Evolutionary conservation across 2,888 invertebrate genomes (phyloP), one percentile per base, ranked within the genome.

Genomic region (Drosophila colorata): DNA sequence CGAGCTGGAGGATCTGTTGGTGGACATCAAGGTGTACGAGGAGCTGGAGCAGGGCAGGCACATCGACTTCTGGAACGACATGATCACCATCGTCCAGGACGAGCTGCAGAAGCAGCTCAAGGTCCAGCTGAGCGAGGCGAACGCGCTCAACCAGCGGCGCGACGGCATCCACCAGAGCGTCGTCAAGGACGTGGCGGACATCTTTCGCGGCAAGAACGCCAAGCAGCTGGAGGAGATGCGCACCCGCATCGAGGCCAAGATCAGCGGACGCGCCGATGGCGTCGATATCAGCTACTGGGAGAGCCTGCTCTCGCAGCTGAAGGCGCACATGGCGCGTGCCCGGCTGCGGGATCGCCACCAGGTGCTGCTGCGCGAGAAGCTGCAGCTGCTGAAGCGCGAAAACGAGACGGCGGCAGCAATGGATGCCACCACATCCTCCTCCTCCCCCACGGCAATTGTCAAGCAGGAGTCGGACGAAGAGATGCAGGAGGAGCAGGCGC

Each of bases 281-380:
- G 95, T 98, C 46, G 99, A 99, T 93, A 96, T 99, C 72, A 97
- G 98, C 46, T 99, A 99, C 93, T 99, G 99, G 99, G 99, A 99
- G 93, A 97, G 97, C 48, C 93, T 99, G 74, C 93, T 98, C 35
- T 97, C 97, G n/a, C 98, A 98, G 91, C 93, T 99, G 9, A 98
- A 98, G 93, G 98, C 98, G 6, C 98, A 98, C 92, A 97, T 97
- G 95, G 97, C 98, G 0, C 94, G 98, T 84, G 98, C 98, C 0
- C 94, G 99, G 33, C 94, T 99, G 11, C 94, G 97, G 57, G 99
- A 99, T 92, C 94, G 97, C 0, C 99, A 99, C 93, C 97, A 98
- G 92, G 95, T 95, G 75, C 97, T 97, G 92, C 93, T 99, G 74
- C 94, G 96, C 53, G 95, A 96, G 88, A 99, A 99, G 93, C 93